A percentile compares a stretch with the other conserved stretches of the same genome.
Evolutionary conservation across 2,888 invertebrate genomes (phyloP).

Genomic region (Heliconius charithonia): DNA sequence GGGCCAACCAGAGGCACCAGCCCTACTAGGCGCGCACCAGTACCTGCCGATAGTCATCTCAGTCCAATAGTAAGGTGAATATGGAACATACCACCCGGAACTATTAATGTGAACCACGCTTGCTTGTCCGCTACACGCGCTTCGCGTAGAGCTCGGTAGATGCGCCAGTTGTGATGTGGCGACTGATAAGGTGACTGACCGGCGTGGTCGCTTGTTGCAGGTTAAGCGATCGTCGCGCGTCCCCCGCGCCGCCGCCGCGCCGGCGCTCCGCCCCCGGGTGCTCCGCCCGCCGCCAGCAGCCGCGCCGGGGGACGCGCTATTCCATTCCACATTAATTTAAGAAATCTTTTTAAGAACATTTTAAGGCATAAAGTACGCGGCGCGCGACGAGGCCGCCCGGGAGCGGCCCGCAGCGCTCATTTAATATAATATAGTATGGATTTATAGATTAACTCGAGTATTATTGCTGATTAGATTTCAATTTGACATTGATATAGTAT

Average conservation of each 20-base stretch:
- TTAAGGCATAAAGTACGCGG: slow-evolving; percentile 77
- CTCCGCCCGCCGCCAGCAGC: slow-evolving; percentile 53
- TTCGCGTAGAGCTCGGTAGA: slow-evolving; percentile 9
- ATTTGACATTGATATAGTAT: slow-evolving; percentile 67
- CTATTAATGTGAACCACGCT: not conserved
- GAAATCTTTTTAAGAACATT: slow-evolving; percentile 79
- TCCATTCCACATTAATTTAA: slow-evolving; percentile 84
- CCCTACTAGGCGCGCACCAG: slow-evolving; percentile 86
- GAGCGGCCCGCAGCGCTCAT: slow-evolving; percentile 69
- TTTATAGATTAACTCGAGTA: slow-evolving; percentile 82
- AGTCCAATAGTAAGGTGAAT: slow-evolving; percentile 78
- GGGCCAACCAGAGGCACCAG: slow-evolving; percentile 94
- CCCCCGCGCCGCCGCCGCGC: slow-evolving; percentile 61
- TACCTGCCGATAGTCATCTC: slow-evolving; percentile 80
- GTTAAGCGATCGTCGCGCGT: slow-evolving; percentile 81
- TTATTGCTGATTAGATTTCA: slow-evolving; percentile 81
- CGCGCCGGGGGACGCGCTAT: slow-evolving; percentile 79
- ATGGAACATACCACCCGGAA: not conserved
- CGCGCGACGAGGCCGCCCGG: slow-evolving; percentile 63
- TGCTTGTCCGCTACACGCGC: slow-evolving; percentile 25
- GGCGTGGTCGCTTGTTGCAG: slow-evolving; percentile 65
- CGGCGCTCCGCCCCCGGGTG: slow-evolving; percentile 52
- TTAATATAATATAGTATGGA: slow-evolving; percentile 82
- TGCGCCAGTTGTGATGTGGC: not conserved
- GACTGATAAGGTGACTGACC: not conserved